Evolutionary conservation across 2,888 invertebrate species (phyloP).

Genomic region (Drosophila subsilvestris): DNA sequence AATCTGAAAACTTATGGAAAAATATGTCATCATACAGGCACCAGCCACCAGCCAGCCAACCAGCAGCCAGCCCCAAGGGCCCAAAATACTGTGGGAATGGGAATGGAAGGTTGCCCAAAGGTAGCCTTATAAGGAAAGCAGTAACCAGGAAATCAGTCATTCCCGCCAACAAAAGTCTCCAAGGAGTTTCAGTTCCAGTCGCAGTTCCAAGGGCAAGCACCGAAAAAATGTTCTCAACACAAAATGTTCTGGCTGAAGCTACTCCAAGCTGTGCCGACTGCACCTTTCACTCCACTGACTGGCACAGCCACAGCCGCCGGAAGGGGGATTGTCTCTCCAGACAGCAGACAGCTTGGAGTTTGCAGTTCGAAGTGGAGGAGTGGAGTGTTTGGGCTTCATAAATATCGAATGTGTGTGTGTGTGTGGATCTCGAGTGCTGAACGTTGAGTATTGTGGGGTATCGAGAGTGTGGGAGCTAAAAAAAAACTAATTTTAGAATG

Average conservation of each 20-base stretch:
- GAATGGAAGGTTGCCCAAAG: not conserved
- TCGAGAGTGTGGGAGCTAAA: not conserved
- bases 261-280: slow-evolving; percentile 1
- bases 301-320: not conserved
- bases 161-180: not conserved
- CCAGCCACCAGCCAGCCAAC: not conserved
- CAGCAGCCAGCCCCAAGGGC: not conserved
- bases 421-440: not conserved
- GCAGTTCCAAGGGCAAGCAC: not conserved
- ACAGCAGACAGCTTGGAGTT: not conserved
- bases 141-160: not conserved
- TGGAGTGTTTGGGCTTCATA: slow-evolving; percentile 26
- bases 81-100: not conserved
- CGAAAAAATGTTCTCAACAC: slow-evolving; percentile 26
- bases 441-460: not conserved
- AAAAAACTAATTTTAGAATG: not conserved
- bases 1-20: not conserved
- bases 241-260: slow-evolving; percentile 5
- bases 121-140: not conserved
- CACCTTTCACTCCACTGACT: slow-evolving; percentile 32
- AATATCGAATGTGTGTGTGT: slow-evolving; percentile 14
- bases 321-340: not conserved
- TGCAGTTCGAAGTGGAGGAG: not conserved
- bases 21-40: not conserved
- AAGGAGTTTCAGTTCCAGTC: not conserved